phyloP scores from a whole-genome alignment of 1,140 invertebrate genomes.

The Tenebrio molitor region DNA sequence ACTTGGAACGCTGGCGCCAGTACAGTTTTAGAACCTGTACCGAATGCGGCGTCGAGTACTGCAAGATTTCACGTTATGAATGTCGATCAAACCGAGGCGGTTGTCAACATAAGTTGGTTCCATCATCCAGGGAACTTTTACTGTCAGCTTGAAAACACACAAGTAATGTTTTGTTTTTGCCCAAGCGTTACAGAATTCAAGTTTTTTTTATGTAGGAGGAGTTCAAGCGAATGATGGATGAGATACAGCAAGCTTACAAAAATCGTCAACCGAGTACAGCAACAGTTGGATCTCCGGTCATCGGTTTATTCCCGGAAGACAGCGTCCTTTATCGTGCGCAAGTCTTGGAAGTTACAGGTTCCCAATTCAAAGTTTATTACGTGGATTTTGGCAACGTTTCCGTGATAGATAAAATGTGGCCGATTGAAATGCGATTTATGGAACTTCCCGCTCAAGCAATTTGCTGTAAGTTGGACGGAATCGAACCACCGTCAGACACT shows the following conservation, averaged over 20 bases:
- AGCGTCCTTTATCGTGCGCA: conserved; percentile 77
- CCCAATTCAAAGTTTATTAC: conserved; percentile 75
- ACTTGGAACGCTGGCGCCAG: conserved; percentile 52
- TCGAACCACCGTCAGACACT: conserved; percentile 68
- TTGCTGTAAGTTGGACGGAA: conserved; percentile 73
- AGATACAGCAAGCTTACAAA: conserved; percentile 76
- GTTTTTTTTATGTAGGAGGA: conserved; percentile 65
- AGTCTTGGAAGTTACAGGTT: conserved; percentile 70
- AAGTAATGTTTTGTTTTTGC: conserved; percentile 58
- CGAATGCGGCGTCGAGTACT: conserved; percentile 50
- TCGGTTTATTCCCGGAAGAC: conserved; percentile 79
- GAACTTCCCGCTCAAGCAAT: conserved; percentile 79
- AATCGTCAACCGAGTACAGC: conserved; percentile 67
- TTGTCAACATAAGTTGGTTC: conserved; percentile 74
- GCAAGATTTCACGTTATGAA: conserved; percentile 50
- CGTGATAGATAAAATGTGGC: conserved; percentile 76
- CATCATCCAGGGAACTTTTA: conserved; percentile 79
- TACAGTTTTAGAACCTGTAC: conserved; percentile 12
- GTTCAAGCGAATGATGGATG: conserved; percentile 77
- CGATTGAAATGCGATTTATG: conserved; percentile 75
- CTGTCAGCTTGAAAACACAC: conserved; percentile 69
- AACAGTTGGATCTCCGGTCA: conserved; percentile 72
- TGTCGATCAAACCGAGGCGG: conserved; percentile 53
- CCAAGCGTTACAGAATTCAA: background rate
- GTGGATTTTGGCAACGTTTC: conserved; percentile 83